Conservation (phyloP, 2,797 vertebrate genomes). For the Tangara arthus region DNA sequence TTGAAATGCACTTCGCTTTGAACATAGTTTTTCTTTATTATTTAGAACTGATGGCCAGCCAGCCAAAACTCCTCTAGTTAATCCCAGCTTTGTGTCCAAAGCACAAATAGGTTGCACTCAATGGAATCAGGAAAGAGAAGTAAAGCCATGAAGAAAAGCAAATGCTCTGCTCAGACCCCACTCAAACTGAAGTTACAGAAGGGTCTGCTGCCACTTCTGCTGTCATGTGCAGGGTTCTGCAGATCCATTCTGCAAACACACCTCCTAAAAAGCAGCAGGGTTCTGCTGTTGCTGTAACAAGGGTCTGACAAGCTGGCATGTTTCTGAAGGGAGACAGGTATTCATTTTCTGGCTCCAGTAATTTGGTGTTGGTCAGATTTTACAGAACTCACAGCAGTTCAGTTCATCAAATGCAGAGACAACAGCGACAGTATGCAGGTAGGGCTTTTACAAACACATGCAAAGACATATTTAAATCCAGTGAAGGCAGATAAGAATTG, state of each 20-base stretch:
- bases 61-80: background rate
- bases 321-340: background rate
- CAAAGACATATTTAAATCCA: background rate
- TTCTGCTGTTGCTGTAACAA: background rate
- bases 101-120: background rate
- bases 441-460: background rate
- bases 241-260: background rate
- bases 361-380: background rate
- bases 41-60: background rate
- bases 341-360: background rate
- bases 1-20: background rate
- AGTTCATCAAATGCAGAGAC: background rate
- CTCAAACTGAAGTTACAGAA: background rate
- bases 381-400: background rate
- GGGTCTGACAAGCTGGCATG: background rate
- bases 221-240: background rate
- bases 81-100: background rate
- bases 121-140: background rate
- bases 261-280: background rate
- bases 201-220: background rate
- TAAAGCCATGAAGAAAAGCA: background rate
- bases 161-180: background rate
- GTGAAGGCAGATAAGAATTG: background rate
- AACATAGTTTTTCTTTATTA: background rate
- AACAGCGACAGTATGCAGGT: background rate